A percentile compares a stretch with the other conserved stretches of the same genome.
Conservation (phyloP, 1,140 invertebrate species). For the Amphibalanus amphitrite region DNA sequence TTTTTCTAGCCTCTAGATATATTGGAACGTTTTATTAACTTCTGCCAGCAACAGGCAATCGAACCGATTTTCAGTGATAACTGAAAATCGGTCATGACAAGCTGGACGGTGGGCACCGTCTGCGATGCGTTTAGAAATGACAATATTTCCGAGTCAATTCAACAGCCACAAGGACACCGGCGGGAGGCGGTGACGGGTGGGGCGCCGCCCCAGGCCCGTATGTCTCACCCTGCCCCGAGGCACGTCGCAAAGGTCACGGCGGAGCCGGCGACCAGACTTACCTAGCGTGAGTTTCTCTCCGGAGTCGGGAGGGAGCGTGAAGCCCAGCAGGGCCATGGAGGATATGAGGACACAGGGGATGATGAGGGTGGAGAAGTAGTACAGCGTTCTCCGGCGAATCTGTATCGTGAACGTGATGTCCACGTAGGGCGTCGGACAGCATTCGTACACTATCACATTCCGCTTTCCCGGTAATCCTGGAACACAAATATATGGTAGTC, state of each 20-base stretch:
- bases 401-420: slow-evolving; percentile 95
- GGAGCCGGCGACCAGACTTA: slow-evolving; percentile 31
- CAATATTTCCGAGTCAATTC: too few species aligned
- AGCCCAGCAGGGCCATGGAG: slow-evolving; percentile 92
- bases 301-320: slow-evolving; percentile 92
- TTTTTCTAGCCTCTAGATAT: too few species aligned
- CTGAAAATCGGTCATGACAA: too few species aligned
- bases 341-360: slow-evolving; percentile 96
- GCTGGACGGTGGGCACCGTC: too few species aligned
- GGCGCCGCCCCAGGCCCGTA: too few species aligned
- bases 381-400: slow-evolving; percentile 86
- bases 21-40: too few species aligned
- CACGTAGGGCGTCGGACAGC: slow-evolving; percentile 77
- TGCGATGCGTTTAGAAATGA: too few species aligned
- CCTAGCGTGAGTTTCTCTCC: slow-evolving; percentile 97
- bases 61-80: too few species aligned
- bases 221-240: too few species aligned
- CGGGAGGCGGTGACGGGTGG: too few species aligned
- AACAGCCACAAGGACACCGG: too few species aligned
- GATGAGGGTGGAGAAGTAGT: slow-evolving; percentile 99
- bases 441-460: slow-evolving; percentile 26
- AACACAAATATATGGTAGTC: slow-evolving; percentile 1
- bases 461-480: slow-evolving; percentile 25
- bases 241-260: not conserved
- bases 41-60: too few species aligned